Conservation (phyloP, 2,888 invertebrate genomes). For the Eristalinus sepulchralis region DNA sequence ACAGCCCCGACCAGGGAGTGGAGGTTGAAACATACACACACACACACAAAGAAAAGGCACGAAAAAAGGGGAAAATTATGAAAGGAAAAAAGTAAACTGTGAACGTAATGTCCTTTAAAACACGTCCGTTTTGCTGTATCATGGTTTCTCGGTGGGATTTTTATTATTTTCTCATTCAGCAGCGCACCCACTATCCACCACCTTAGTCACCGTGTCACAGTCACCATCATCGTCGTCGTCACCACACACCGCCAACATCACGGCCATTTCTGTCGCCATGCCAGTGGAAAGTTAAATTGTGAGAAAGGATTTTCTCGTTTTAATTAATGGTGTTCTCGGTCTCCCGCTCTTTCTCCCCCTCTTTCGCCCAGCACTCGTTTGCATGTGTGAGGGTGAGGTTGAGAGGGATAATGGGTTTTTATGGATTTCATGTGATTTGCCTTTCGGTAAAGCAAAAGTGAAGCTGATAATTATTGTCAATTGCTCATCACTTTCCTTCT, state of each 20-base stretch:
- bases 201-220: not conserved
- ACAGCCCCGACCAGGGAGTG: not conserved
- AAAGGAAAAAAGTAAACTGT: slow-evolving; percentile 24
- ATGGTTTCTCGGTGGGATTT: slow-evolving; percentile 38
- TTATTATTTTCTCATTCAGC: slow-evolving; percentile 34
- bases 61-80: not conserved
- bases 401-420: slow-evolving; percentile 65
- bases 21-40: not conserved
- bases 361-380: not conserved
- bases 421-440: slow-evolving; percentile 62
- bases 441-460: slow-evolving; percentile 22
- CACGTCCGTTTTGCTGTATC: slow-evolving; percentile 57
- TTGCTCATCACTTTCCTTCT: slow-evolving; percentile 60
- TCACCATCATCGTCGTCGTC: slow-evolving; percentile 8
- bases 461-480: slow-evolving; percentile 66
- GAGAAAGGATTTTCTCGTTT: slow-evolving; percentile 62
- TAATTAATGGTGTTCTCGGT: slow-evolving; percentile 66
- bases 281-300: slow-evolving; percentile 43
- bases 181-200: slow-evolving; percentile 1
- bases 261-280: slow-evolving; percentile 3
- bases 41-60: not conserved
- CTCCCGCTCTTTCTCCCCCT: not conserved
- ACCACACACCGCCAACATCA: not conserved
- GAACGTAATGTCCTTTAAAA: slow-evolving; percentile 63
- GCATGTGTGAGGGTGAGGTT: slow-evolving; percentile 48